Evolutionary conservation across 92 coral and sea anemone genomes (phyloP).

Genomic region (Epizoanthus rinbou): DNA sequence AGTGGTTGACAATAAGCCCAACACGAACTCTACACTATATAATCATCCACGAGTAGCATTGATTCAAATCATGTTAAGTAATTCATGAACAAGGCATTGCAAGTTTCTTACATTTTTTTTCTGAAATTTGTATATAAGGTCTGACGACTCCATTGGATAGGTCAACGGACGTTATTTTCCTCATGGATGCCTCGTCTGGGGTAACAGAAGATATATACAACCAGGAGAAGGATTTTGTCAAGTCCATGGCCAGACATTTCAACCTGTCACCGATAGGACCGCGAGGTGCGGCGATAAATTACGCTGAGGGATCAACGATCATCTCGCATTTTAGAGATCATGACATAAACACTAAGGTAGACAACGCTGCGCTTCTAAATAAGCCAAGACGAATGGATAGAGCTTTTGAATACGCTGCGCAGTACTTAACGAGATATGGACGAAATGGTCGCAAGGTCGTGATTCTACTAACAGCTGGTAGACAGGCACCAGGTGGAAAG

Average conservation of each 20-base stretch:
- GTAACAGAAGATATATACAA: slow-evolving; percentile 60
- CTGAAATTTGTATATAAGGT: slow-evolving; percentile 20
- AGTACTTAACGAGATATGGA: slow-evolving; percentile 54
- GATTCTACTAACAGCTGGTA: slow-evolving; percentile 73
- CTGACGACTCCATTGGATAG: slow-evolving; percentile 48
- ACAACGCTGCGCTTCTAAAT: slow-evolving; percentile 44
- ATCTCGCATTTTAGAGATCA: slow-evolving; percentile 46
- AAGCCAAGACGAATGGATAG: slow-evolving; percentile 58
- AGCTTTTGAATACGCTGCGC: slow-evolving; percentile 64
- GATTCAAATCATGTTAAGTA: neutral
- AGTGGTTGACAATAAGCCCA: no score
- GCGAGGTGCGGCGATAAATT: slow-evolving; percentile 58
- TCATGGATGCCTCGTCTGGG: slow-evolving; percentile 77
- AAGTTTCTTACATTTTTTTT: slow-evolving; percentile 18
- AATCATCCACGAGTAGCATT: no score
- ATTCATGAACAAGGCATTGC: no score
- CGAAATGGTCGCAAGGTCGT: slow-evolving; percentile 77
- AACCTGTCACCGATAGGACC: slow-evolving; percentile 51
- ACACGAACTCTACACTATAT: no score
- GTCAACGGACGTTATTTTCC: slow-evolving; percentile 72
- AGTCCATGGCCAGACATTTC: slow-evolving; percentile 56
- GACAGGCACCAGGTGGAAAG: slow-evolving; percentile 40
- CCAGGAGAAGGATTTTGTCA: slow-evolving; percentile 76
- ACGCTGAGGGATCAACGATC: slow-evolving; percentile 52
- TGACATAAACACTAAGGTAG: slow-evolving; percentile 52